These are phyloP conservation scores for Gnatocerus cornutus DNA, from an alignment of 2,888 invertebrate species.

Conservation along the genomic window DNA sequence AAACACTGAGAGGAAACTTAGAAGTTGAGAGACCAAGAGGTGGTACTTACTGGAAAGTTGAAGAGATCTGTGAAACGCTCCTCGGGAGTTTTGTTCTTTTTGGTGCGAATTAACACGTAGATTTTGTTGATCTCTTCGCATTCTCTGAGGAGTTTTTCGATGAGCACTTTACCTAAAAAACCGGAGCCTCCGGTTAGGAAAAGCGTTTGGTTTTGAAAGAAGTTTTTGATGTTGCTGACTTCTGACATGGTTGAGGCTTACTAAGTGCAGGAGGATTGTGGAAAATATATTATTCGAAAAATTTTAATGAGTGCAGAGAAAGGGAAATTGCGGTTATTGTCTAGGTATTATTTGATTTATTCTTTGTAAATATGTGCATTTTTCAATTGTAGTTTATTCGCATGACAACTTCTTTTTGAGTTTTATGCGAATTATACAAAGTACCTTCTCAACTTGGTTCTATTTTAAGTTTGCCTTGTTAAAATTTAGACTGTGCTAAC, in stretches of 20 bases:
- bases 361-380: no score
- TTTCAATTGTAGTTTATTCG: no score
- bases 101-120: conserved; percentile 62
- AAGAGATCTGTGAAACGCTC: conserved; percentile 56
- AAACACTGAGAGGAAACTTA: conserved; percentile 13
- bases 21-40: background rate
- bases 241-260: background rate
- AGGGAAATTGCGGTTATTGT: no score
- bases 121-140: conserved; percentile 60
- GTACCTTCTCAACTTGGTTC: no score
- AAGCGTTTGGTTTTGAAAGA: conserved; percentile 62
- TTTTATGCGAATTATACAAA: no score
- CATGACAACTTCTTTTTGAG: no score
- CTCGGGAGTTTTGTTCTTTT: conserved; percentile 59
- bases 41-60: conserved; percentile 53
- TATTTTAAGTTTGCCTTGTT: no score
- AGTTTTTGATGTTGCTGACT: conserved; percentile 53
- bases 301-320: no score
- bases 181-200: conserved; percentile 68
- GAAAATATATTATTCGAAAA: no score
- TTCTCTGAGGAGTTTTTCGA: conserved; percentile 61
- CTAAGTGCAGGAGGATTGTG: no score
- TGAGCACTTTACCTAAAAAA: conserved; percentile 65
- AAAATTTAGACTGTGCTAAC: no score
- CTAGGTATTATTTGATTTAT: no score